These are phyloP conservation scores for Apodemus sylvaticus DNA, from an alignment of 2,113 vertebrate genomes.

Conservation along the genomic window DNA sequence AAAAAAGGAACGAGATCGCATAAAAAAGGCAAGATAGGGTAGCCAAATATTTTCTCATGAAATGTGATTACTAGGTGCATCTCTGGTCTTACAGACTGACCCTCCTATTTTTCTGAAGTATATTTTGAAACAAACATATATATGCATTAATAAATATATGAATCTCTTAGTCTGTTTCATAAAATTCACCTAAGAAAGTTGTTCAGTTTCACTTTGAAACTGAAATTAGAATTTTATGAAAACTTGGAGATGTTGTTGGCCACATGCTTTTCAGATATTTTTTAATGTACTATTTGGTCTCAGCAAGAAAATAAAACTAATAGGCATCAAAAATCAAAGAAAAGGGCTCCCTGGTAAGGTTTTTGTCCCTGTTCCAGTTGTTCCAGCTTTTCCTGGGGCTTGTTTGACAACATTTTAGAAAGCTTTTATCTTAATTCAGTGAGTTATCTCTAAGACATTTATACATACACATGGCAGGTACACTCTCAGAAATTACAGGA, in stretches of 20 bases:
- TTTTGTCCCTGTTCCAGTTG: not conserved
- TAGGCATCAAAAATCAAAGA: not conserved
- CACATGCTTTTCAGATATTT: not conserved
- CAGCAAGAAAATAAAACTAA: not conserved
- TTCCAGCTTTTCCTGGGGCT: not conserved
- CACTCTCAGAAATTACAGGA: not conserved
- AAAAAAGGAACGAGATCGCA: not conserved
- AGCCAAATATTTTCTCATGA: not conserved
- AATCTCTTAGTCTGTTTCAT: not conserved
- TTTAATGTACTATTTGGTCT: not conserved
- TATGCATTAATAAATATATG: not conserved
- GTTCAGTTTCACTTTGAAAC: not conserved
- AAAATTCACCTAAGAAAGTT: not conserved
- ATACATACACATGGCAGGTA: not conserved
- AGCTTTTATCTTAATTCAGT: conserved; percentile 48
- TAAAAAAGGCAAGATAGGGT: too few species aligned
- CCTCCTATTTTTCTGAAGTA: not conserved
- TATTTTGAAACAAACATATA: not conserved
- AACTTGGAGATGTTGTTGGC: not conserved
- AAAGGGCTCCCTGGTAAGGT: not conserved
- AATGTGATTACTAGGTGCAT: not conserved
- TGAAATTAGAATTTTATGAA: not conserved
- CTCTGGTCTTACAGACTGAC: not conserved
- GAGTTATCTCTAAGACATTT: conserved; percentile 2
- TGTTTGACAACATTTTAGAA: conserved; percentile 33